These are phyloP conservation scores for Ammodytes marinus DNA, from an alignment of 2,113 vertebrate genomes.

Conservation along the genomic window DNA sequence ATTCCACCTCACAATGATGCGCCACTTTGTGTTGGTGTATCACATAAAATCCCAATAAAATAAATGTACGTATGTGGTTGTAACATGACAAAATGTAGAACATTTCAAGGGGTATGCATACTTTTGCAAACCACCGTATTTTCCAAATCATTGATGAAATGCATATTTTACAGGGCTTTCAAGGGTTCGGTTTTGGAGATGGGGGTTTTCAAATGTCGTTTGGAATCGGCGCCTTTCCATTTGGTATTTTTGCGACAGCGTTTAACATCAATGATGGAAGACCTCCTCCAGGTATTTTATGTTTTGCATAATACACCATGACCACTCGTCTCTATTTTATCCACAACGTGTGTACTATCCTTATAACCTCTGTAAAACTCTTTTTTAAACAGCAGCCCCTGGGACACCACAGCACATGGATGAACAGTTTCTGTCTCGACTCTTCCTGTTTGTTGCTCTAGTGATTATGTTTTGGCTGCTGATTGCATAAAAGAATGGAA, in stretches of 20 bases:
- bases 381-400: constrained; percentile 88
- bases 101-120: too few relatives aligned
- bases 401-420: constrained; percentile 97
- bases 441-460: constrained; percentile 97
- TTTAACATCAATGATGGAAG: constrained; percentile 99
- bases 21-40: too few relatives aligned
- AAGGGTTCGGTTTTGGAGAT: constrained; percentile 98
- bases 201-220: constrained; percentile 99
- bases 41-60: too few relatives aligned
- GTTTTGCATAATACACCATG: not conserved
- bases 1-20: too few relatives aligned
- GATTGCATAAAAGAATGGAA: constrained; percentile 88
- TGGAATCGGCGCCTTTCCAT: constrained; percentile 98
- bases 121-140: too few relatives aligned
- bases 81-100: too few relatives aligned
- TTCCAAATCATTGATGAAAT: not conserved
- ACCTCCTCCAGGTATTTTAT: constrained; percentile 92
- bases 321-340: not conserved
- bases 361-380: constrained; percentile 20
- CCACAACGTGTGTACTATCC: not conserved
- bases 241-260: constrained; percentile 98
- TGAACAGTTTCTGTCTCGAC: constrained; percentile 98
- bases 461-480: constrained; percentile 99
- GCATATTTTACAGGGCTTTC: constrained; percentile 89
- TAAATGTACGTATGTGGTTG: too few relatives aligned